phyloP scores from a whole-genome alignment of 2,888 invertebrate species.

The Stomorhina lunata region DNA sequence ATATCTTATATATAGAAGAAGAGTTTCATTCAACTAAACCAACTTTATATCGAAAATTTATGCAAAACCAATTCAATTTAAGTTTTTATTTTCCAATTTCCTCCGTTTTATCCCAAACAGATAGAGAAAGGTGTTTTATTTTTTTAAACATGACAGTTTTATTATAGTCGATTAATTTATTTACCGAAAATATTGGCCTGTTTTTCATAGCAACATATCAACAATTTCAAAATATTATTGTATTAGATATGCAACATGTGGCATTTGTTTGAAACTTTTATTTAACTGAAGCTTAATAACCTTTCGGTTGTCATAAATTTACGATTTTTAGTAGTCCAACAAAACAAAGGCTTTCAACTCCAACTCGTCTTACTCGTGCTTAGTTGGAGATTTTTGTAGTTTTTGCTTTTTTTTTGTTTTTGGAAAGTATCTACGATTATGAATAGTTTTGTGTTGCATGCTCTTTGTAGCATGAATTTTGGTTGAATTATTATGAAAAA shows the following conservation, averaged over 20 bases:
- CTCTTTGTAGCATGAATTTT: constrained; percentile 28
- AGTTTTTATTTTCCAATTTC: constrained; percentile 6
- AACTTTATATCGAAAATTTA: neutral
- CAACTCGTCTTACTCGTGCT: neutral
- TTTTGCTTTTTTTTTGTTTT: constrained; percentile 8
- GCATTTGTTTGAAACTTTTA: constrained; percentile 42
- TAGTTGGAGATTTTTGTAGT: neutral
- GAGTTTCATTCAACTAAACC: too few relatives aligned
- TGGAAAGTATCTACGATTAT: constrained; percentile 5
- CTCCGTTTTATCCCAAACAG: neutral
- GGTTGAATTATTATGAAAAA: constrained; percentile 42
- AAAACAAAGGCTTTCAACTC: neutral
- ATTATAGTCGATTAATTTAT: constrained; percentile 51
- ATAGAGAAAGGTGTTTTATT: constrained; percentile 44
- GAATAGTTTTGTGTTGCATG: constrained; percentile 32
- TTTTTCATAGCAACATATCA: constrained; percentile 21
- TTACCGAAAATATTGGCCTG: constrained; percentile 42
- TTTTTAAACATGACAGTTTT: constrained; percentile 53
- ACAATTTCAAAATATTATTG: neutral
- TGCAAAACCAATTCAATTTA: neutral
- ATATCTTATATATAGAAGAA: too few relatives aligned
- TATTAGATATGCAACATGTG: constrained; percentile 28
- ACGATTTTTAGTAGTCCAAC: constrained; percentile 2
- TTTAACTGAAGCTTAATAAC: constrained; percentile 48
- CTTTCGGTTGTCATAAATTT: constrained; percentile 59